Evolutionary conservation across 2,888 invertebrate genomes (phyloP), one percentile per base, ranked within the genome.

Genomic region (Hirtodrosophila duncani): DNA sequence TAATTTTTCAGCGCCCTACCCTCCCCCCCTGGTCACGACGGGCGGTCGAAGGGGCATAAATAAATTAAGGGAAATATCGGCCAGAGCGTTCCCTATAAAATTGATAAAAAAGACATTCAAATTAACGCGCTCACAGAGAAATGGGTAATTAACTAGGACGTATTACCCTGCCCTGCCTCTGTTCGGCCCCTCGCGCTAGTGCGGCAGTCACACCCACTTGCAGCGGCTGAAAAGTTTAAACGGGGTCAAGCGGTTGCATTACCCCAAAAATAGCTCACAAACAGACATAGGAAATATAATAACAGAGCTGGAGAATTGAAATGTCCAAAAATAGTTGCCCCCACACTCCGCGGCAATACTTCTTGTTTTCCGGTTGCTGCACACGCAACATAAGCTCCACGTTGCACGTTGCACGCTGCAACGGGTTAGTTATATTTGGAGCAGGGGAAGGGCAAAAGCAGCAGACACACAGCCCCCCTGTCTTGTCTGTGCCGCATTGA

Each of bases 211-310:
- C n/a, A n/a, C n/a, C 14, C 41, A 41, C 41, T 16, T 34, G 46
- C 45, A 30, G 18, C 46, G 49, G 56, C 46, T 56, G 48, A 34
- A 39, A 56, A 58, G 79, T 79, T 75, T 74, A 74, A 74, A 79
- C 75, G 81, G 80, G 72, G 72, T 81, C 72, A 81, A 79, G 71
- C 72, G 72, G 60, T 79, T 81, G 71, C 79, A 70, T 74, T 71
- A 55, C 11, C 17, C 9, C 78, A 17, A 74, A 72, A 81, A 78
- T 72, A 72, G 71, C 66, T 38, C 80, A 75, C 68, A 70, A 71
- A 50, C 39, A 66, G 18, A 13, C 34, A 21, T 17, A 10, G 3
- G 36, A 67, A 67, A 71, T 67, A 67, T 60, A 68, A 64, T 72
- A 72, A 80, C 55, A 53, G n/a, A n/a, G n/a, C 56, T 51, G 36